Conservation (phyloP, 1,140 invertebrate genomes). For the Drosophila bocki region DNA sequence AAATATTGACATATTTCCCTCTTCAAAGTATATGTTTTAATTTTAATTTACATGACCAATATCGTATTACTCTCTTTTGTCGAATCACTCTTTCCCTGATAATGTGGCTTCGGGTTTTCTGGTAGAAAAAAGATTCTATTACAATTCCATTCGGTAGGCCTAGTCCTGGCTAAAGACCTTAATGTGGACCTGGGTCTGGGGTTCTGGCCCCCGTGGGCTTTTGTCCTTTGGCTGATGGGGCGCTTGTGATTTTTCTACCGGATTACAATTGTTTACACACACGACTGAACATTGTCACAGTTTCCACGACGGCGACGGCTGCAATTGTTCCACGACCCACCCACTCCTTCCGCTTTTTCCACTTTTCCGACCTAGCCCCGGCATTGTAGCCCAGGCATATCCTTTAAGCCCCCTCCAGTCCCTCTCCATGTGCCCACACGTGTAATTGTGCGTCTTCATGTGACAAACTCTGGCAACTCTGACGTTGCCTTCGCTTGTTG, state of each 20-base stretch:
- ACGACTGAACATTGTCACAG: slow-evolving; percentile 79
- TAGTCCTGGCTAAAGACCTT: slow-evolving; percentile 31
- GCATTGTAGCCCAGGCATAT: slow-evolving; percentile 52
- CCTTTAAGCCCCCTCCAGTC: slow-evolving; percentile 45
- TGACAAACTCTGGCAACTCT: slow-evolving; percentile 66
- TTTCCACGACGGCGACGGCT: slow-evolving; percentile 63
- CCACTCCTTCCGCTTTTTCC: background rate
- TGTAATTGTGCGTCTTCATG: slow-evolving; percentile 76
- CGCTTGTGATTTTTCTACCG: slow-evolving; percentile 79
- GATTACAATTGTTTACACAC: slow-evolving; percentile 81
- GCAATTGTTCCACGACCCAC: slow-evolving; percentile 60
- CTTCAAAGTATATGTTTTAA: background rate
- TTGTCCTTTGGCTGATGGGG: slow-evolving; percentile 46
- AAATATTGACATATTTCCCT: too few relatives aligned
- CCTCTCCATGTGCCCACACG: slow-evolving; percentile 20
- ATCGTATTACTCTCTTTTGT: slow-evolving; percentile 33
- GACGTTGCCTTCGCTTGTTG: slow-evolving; percentile 57
- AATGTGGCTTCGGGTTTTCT: slow-evolving; percentile 1
- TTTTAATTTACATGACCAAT: slow-evolving; percentile 25
- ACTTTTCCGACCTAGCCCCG: slow-evolving; percentile 5
- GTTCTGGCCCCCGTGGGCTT: slow-evolving; percentile 26
- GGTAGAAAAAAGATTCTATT: slow-evolving; percentile 2
- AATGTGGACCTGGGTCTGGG: slow-evolving; percentile 16
- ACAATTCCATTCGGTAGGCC: slow-evolving; percentile 9
- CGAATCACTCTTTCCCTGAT: background rate